phyloP scores from a whole-genome alignment of 1,140 invertebrate genomes.

The Brachionus angularis region DNA sequence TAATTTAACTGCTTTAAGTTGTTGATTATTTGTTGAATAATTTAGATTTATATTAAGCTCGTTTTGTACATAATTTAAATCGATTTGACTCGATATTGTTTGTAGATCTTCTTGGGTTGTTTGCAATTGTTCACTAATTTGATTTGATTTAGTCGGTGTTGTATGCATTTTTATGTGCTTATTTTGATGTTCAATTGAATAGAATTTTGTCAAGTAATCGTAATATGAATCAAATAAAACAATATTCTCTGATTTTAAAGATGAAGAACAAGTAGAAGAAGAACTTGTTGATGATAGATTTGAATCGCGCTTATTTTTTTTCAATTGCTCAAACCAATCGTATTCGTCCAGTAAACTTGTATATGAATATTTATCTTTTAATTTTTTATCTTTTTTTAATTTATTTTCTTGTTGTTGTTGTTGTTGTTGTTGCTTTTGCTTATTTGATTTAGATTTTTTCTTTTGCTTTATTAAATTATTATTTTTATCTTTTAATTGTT shows the following conservation, averaged over 20 bases:
- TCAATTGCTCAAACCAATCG: slow-evolving; percentile 15
- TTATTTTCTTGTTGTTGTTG: too few relatives aligned
- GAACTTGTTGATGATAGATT: too few relatives aligned
- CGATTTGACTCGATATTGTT: not conserved
- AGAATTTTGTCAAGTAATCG: not conserved
- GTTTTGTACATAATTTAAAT: not conserved
- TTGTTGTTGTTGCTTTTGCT: too few relatives aligned
- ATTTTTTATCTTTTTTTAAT: too few relatives aligned
- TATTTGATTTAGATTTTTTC: too few relatives aligned
- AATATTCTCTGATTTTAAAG: not conserved
- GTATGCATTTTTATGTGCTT: not conserved
- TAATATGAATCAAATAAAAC: not conserved
- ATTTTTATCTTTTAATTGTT: too few relatives aligned
- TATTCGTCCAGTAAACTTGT: slow-evolving; percentile 4
- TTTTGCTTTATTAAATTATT: too few relatives aligned
- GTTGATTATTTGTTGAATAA: not conserved
- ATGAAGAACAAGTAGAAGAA: too few relatives aligned
- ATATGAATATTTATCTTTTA: too few relatives aligned
- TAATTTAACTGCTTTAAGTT: slow-evolving; percentile 3
- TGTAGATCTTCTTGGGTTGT: not conserved
- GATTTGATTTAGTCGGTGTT: not conserved
- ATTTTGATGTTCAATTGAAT: not conserved
- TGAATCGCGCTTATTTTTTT: not conserved
- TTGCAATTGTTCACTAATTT: not conserved
- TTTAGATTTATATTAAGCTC: not conserved